phyloP scores from a whole-genome alignment of 1,140 invertebrate genomes.

The Habropoda laboriosa region DNA sequence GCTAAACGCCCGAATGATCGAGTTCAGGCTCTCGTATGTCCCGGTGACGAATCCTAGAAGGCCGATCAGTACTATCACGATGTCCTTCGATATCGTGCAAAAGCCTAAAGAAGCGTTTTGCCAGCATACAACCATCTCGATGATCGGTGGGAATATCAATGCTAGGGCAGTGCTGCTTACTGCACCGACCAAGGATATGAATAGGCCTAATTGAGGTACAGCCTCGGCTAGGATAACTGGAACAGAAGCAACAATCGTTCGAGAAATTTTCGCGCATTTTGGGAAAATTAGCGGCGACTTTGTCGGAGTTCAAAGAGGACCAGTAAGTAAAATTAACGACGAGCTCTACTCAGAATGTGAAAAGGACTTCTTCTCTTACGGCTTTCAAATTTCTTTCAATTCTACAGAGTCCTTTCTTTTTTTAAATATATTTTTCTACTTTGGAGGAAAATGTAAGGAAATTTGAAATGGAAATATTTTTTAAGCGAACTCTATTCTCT shows the following conservation, averaged over 20 bases:
- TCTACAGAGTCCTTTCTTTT: no score
- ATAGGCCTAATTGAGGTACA: conserved; percentile 91
- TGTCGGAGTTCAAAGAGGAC: no score
- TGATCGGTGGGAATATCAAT: conserved; percentile 93
- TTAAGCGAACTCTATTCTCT: no score
- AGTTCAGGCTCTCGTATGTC: conserved; percentile 87
- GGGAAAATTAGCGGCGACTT: no score
- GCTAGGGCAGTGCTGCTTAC: conserved; percentile 93
- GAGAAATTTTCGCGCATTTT: no score
- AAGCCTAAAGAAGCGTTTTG: conserved; percentile 79
- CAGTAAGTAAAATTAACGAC: no score
- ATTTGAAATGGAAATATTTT: no score
- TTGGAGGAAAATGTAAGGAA: no score
- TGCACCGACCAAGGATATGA: conserved; percentile 95
- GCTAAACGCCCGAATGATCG: conserved; percentile 82
- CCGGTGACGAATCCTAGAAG: conserved; percentile 88
- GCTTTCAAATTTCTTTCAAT: no score
- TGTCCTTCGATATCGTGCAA: conserved; percentile 83
- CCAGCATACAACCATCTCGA: conserved; percentile 88
- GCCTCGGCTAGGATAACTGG: conserved; percentile 90
- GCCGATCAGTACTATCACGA: conserved; percentile 86
- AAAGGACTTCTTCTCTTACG: no score
- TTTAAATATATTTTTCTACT: no score
- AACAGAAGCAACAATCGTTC: conserved; percentile 74
- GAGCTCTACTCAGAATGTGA: no score